Base-by-base conservation (phyloP, 1,140 invertebrate genomes). In the Bilobella aurantiaca region DNA sequence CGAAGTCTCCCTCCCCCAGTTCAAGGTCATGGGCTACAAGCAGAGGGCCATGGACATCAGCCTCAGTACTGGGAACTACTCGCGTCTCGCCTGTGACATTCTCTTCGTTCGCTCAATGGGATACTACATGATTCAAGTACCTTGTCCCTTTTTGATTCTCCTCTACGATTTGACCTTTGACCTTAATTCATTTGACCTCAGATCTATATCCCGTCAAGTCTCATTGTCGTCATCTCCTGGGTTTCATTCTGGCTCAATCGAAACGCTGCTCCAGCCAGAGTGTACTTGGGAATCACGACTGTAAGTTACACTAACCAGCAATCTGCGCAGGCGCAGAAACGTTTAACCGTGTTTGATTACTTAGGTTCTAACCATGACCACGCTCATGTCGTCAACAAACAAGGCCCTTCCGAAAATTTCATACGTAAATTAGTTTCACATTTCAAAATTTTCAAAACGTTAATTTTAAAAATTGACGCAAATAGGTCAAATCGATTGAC, bases 171-270 rank as follows among this genome's bases (percentile, higher is more conserved):
- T n/a, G n/a, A n/a, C n/a, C n/a, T n/a, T n/a, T n/a, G n/a, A n/a
- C n/a, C n/a, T n/a, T n/a, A n/a, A n/a, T n/a, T n/a, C n/a, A n/a
- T n/a, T n/a, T n/a, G n/a, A n/a, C n/a, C n/a, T 8, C 37, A 98
- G 82, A 98, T 98, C 79, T 98, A 98, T 83, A 96, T 98, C 81
- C 95, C 95, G 73, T 96, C 93, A 77, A 68, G 65, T 78, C 86
- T 98, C 76, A 98, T 98, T 80, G 95, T 98, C 78, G 94, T 96
- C 79, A 96, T 98, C 81, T 96, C 92, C 73, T 98, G 95, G 94
- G 94, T 98, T 75, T 92, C 89, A 76, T 95, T 94, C 83, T 94
- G 91, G 90, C 81, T 91, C 74, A 89, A 96, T 81, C 85, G 93
- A 75, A 93, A 95, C 79, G 94, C 94, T 71, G 96, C 93, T 67